Evolutionary conservation across 2,888 invertebrate genomes (phyloP).

Genomic region (Peribatodes rhomboidaria): DNA sequence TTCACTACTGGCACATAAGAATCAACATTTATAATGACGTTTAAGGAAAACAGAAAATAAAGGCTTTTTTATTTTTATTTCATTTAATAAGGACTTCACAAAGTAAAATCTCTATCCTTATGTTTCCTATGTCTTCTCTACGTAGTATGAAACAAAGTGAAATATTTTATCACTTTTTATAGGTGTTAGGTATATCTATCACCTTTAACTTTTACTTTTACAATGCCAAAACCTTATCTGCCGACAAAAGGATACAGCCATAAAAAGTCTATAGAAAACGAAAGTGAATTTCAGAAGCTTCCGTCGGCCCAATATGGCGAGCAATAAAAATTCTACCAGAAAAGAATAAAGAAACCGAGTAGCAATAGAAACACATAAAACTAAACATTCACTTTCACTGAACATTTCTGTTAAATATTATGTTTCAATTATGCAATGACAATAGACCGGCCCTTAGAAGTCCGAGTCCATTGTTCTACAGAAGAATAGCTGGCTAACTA

Average conservation of each 20-base stretch:
- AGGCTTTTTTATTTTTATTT: no score
- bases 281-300: conserved; percentile 52
- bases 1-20: no score
- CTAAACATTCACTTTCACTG: conserved; percentile 73
- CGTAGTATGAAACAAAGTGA: no score
- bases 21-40: no score
- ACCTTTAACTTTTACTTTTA: conserved; percentile 29
- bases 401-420: conserved; percentile 56
- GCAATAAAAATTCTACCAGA: conserved; percentile 59
- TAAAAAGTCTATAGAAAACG: conserved; percentile 54
- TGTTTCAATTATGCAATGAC: conserved; percentile 51
- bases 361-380: conserved; percentile 60
- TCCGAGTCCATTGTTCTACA: conserved; percentile 43
- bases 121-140: no score
- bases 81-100: no score
- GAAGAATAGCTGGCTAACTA: conserved; percentile 23
- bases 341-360: conserved; percentile 61
- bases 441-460: conserved; percentile 45
- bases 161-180: no score
- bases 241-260: conserved; percentile 43
- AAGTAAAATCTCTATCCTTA: no score
- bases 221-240: conserved; percentile 44
- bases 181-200: not conserved
- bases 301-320: conserved; percentile 53
- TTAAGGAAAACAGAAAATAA: no score